Conservation (phyloP, 2,888 invertebrate genomes). For the Tillus elongatus region DNA sequence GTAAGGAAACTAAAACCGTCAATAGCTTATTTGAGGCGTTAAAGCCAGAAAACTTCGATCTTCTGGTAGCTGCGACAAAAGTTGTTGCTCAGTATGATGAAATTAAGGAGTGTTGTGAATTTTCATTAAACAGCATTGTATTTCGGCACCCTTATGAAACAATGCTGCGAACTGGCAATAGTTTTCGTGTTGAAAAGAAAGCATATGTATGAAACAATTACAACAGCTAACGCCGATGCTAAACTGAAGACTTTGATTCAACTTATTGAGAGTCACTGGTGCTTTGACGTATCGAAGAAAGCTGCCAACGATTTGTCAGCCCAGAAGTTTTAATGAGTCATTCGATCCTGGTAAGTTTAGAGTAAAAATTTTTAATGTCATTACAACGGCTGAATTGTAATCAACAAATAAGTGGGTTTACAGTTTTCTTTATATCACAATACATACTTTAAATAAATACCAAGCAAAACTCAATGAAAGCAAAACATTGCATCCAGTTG, state of each 20-base stretch:
- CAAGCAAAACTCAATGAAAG: no score
- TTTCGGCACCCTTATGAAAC: no score
- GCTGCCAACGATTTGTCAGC: slow-evolving; percentile 18
- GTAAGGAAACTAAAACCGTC: slow-evolving; percentile 13
- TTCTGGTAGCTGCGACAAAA: slow-evolving; percentile 10
- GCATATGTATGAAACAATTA: slow-evolving; percentile 11
- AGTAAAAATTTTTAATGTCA: no score
- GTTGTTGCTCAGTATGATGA: slow-evolving; percentile 12
- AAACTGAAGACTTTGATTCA: slow-evolving; percentile 21
- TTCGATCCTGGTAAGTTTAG: no score
- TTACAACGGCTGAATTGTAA: no score
- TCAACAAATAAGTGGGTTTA: no score
- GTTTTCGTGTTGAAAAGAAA: slow-evolving; percentile 19
- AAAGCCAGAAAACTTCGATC: slow-evolving; percentile 15
- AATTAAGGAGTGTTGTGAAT: slow-evolving; percentile 9
- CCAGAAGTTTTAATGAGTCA: no score
- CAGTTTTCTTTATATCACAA: no score
- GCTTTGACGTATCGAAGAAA: slow-evolving; percentile 18
- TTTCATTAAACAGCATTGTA: no score
- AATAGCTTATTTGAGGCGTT: slow-evolving; percentile 14
- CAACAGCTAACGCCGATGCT: slow-evolving; percentile 18
- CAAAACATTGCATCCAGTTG: no score
- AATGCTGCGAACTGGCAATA: slow-evolving; percentile 12
- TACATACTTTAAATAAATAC: no score
- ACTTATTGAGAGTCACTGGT: slow-evolving; percentile 19